These are phyloP conservation scores for Lysiphlebus fabarum DNA, from an alignment of 1,140 invertebrate genomes.

Conservation along the genomic window DNA sequence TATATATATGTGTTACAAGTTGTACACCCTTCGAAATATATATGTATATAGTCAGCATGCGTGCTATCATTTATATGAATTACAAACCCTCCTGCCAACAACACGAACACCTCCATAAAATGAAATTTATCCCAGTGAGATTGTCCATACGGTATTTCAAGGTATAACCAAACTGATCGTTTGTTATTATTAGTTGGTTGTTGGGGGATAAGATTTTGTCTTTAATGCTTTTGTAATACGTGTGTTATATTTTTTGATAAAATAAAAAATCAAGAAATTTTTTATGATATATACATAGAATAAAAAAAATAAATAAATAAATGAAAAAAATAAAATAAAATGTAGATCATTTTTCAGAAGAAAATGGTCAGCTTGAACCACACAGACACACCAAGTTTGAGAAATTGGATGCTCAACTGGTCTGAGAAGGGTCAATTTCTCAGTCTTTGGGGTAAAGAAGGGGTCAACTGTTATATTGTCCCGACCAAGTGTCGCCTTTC, in stretches of 20 bases:
- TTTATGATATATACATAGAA: not conserved
- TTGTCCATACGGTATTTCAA: not conserved
- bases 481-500: constrained; percentile 20
- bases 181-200: constrained; percentile 33
- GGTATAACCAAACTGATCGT: constrained; percentile 22
- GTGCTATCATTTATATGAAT: constrained; percentile 34
- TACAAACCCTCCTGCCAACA: constrained; percentile 19
- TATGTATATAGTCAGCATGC: constrained; percentile 18
- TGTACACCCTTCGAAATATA: constrained; percentile 8
- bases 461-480: constrained; percentile 10
- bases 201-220: constrained; percentile 8
- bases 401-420: constrained; percentile 9
- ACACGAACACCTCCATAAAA: constrained; percentile 10
- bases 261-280: not conserved
- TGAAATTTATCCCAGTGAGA: not conserved
- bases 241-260: constrained; percentile 8
- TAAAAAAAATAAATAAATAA: not conserved
- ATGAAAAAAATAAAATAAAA: not conserved
- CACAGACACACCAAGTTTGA: not conserved
- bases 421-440: constrained; percentile 13
- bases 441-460: constrained; percentile 1
- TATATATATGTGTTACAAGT: constrained; percentile 11
- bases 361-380: constrained; percentile 1
- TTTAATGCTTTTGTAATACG: constrained; percentile 30
- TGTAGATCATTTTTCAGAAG: constrained; percentile 4